These are phyloP conservation scores for Bombycilla garrulus DNA, from an alignment of 2,113 vertebrate genomes.

Conservation along the genomic window DNA sequence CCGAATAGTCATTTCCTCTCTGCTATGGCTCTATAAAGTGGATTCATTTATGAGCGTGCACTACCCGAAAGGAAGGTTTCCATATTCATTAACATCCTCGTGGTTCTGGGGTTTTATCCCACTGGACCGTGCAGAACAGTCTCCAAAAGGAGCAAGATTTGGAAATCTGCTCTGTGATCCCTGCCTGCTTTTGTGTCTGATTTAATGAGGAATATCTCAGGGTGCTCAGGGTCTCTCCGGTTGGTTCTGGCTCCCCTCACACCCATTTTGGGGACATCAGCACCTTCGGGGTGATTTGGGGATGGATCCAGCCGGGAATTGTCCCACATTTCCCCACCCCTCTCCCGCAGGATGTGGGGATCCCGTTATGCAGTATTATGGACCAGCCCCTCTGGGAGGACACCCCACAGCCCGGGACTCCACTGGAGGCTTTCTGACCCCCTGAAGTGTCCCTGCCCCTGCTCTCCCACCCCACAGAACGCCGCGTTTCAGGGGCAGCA, in stretches of 20 bases:
- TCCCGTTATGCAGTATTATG: accelerated
- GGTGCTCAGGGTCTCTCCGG: neutral
- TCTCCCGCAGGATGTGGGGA: accelerated
- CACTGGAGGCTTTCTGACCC: accelerated
- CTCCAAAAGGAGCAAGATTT: neutral
- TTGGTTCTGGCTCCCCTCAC: accelerated
- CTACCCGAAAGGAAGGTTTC: slow-evolving; percentile 4
- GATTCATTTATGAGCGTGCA: neutral
- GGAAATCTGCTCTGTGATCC: neutral
- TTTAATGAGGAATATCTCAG: neutral
- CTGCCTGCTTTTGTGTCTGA: neutral
- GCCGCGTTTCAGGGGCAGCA: too few relatives aligned
- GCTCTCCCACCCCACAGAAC: accelerated
- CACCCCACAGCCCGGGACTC: accelerated
- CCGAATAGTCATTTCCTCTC: neutral
- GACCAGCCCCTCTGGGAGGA: neutral
- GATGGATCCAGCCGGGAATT: neutral
- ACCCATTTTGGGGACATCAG: accelerated
- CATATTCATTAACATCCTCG: neutral
- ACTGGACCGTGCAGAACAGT: accelerated
- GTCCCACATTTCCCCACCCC: accelerated
- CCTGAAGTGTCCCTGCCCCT: accelerated
- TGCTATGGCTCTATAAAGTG: slow-evolving; percentile 44
- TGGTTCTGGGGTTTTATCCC: neutral
- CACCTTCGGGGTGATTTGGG: neutral